Conservation (phyloP, 2,888 invertebrate species). For the Chalcosyrphus nemorum region DNA sequence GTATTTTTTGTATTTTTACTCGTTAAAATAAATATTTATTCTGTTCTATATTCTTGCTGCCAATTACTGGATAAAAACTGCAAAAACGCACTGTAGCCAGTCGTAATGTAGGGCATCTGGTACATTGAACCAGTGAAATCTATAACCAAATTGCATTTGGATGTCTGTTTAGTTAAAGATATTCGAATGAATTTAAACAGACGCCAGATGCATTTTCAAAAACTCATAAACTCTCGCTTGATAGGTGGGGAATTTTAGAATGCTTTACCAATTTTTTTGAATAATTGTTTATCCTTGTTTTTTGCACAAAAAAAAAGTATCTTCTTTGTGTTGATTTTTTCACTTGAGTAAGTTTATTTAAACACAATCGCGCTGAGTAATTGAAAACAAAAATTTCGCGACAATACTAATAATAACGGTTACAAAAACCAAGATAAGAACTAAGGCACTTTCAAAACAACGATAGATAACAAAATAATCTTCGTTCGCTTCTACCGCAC, state of each 20-base stretch:
- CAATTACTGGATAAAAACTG: constrained; percentile 33
- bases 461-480: constrained; percentile 40
- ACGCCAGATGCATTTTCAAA: constrained; percentile 21
- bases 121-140: constrained; percentile 13
- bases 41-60: constrained; percentile 32
- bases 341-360: constrained; percentile 12
- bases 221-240: constrained; percentile 44
- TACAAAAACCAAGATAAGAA: constrained; percentile 45
- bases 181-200: neutral
- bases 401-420: constrained; percentile 27
- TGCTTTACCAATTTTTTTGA: constrained; percentile 38
- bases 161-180: constrained; percentile 12
- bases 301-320: neutral
- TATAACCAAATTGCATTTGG: neutral
- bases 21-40: constrained; percentile 67
- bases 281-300: constrained; percentile 32
- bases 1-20: neutral
- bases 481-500: constrained; percentile 3
- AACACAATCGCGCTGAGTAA: constrained; percentile 7
- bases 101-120: constrained; percentile 45
- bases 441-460: constrained; percentile 26
- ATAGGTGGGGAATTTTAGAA: neutral
- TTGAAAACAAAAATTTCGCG: constrained; percentile 25
- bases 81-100: constrained; percentile 9
- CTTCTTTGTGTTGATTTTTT: neutral